These are phyloP conservation scores for Venturia canescens DNA, from an alignment of 1,140 invertebrate species.

Conservation along the genomic window DNA sequence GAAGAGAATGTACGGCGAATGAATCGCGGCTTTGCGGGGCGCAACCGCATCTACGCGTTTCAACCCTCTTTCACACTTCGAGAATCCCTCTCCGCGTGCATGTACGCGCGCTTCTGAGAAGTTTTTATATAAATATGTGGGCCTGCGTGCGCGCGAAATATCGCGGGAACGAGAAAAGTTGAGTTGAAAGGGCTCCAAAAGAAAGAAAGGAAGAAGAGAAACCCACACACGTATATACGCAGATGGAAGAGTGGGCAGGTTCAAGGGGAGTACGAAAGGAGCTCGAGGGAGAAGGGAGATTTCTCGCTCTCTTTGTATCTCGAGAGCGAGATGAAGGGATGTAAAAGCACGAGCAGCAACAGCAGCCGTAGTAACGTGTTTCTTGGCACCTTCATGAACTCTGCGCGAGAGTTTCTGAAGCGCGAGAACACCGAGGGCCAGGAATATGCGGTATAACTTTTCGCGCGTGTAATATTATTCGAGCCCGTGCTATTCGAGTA, in stretches of 20 bases:
- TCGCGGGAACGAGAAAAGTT: conserved; percentile 1
- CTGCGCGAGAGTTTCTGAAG: conserved; percentile 9
- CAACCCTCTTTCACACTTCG: conserved; percentile 6
- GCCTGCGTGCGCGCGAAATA: background rate
- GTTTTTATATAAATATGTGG: conserved; percentile 1
- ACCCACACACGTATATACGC: background rate
- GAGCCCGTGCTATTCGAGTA: background rate
- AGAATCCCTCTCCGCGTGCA: background rate
- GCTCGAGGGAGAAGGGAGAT: conserved; percentile 1
- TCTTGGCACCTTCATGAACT: conserved; percentile 24
- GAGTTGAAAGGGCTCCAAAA: background rate
- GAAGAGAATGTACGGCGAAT: background rate
- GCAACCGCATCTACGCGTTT: background rate
- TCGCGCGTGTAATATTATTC: conserved; percentile 30
- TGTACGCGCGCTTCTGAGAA: background rate
- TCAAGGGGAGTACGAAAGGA: background rate
- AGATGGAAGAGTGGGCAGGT: background rate
- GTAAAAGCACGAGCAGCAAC: conserved; percentile 10
- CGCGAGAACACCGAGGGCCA: background rate
- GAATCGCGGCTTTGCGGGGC: conserved; percentile 9
- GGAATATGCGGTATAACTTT: conserved; percentile 27
- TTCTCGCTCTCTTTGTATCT: conserved; percentile 26
- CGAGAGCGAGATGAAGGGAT: conserved; percentile 21
- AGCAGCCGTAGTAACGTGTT: conserved; percentile 13
- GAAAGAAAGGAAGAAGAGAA: background rate